These are phyloP conservation scores for Poeciliopsis gracilis DNA, from an alignment of 2,797 vertebrate species.

Conservation along the genomic window DNA sequence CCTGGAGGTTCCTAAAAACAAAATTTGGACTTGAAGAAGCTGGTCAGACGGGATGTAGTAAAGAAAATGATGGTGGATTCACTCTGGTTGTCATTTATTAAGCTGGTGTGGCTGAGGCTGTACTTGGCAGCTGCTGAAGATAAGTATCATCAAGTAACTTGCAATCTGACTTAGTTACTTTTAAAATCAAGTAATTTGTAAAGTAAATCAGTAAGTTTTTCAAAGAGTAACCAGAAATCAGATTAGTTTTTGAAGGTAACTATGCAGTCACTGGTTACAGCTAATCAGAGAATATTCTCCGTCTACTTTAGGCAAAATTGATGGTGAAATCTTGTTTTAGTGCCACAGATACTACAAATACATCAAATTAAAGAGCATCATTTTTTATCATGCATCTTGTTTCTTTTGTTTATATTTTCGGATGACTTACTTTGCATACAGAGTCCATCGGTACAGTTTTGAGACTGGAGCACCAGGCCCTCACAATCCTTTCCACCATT, in stretches of 20 bases:
- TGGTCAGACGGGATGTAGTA: too few relatives aligned
- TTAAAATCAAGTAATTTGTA: too few relatives aligned
- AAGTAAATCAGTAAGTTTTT: too few relatives aligned
- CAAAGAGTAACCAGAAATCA: too few relatives aligned
- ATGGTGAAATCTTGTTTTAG: background rate
- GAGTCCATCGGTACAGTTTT: slow-evolving; percentile 96
- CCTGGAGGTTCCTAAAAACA: too few relatives aligned
- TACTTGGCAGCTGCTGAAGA: too few relatives aligned
- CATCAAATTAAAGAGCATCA: slow-evolving; percentile 11
- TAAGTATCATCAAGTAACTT: too few relatives aligned
- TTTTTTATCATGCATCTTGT: background rate
- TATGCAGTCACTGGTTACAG: background rate
- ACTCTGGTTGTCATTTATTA: too few relatives aligned
- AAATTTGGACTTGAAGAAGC: too few relatives aligned
- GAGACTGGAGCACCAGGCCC: slow-evolving; percentile 91
- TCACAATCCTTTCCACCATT: slow-evolving; percentile 96
- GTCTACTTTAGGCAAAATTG: slow-evolving; percentile 7
- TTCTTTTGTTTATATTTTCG: slow-evolving; percentile 2
- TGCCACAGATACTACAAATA: background rate
- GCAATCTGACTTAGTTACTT: too few relatives aligned
- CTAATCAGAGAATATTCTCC: background rate
- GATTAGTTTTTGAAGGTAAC: background rate
- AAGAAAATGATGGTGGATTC: too few relatives aligned
- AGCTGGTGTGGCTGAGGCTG: too few relatives aligned
- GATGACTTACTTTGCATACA: slow-evolving; percentile 96